These are phyloP conservation scores for Thalassaphorura encarpata DNA, from an alignment of 1,140 invertebrate species.

Conservation along the genomic window DNA sequence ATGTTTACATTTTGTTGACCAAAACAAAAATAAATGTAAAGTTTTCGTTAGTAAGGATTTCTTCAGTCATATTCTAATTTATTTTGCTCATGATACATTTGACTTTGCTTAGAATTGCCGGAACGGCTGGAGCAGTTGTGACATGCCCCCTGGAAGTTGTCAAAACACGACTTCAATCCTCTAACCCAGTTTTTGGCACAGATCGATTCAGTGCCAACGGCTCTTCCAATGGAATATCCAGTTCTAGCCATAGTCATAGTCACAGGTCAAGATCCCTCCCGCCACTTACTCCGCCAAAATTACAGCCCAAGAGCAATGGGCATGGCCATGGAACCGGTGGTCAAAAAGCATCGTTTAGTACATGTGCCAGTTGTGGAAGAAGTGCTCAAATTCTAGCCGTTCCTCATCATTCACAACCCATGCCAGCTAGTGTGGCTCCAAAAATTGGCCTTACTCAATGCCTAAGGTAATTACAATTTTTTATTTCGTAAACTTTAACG, in stretches of 20 bases:
- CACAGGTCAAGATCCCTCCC: constrained; percentile 7
- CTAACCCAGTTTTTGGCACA: constrained; percentile 50
- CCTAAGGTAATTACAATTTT: constrained; percentile 46
- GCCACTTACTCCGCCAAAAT: background rate
- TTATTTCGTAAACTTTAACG: background rate
- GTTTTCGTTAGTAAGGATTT: background rate
- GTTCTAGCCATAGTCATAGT: constrained; percentile 21
- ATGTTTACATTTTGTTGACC: background rate
- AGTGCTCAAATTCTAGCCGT: constrained; percentile 29
- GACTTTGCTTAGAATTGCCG: constrained; percentile 64
- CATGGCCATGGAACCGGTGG: background rate
- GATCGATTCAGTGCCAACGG: constrained; percentile 34
- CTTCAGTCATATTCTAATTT: constrained; percentile 10
- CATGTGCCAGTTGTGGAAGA: constrained; percentile 28
- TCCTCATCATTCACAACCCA: constrained; percentile 19
- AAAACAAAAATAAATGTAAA: too few relatives aligned
- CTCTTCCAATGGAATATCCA: constrained; percentile 34
- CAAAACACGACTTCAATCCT: constrained; percentile 94
- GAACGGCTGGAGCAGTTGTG: constrained; percentile 88
- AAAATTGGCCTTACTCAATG: constrained; percentile 55
- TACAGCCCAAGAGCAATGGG: background rate
- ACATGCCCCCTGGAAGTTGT: constrained; percentile 98
- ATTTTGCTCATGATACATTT: too few relatives aligned
- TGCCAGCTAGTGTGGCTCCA: constrained; percentile 9
- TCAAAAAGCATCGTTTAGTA: constrained; percentile 17